Conservation (phyloP, 2,113 vertebrate genomes). For the Micronycteris hirsuta region DNA sequence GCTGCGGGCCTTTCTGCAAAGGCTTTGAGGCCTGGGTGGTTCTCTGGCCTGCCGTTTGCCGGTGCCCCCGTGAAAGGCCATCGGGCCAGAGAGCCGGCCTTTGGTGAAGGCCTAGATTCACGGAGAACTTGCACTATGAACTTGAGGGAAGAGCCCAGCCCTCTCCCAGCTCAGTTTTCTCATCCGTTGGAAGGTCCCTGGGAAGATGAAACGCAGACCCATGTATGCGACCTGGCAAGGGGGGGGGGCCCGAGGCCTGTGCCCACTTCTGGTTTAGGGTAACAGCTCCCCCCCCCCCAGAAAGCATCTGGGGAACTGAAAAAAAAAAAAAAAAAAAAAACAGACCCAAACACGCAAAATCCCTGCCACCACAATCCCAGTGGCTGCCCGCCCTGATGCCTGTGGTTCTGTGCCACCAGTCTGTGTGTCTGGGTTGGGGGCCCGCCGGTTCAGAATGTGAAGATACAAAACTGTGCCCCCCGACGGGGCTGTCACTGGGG, state of each 20-base stretch:
- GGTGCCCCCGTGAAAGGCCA: rapidly evolving
- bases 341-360: neutral
- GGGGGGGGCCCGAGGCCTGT: neutral
- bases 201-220: neutral
- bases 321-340: neutral
- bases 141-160: neutral
- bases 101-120: neutral
- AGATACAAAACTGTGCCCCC: neutral
- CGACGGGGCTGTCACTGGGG: neutral
- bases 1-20: neutral
- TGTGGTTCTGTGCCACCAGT: rapidly evolving
- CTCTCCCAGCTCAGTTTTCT: neutral
- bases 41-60: neutral
- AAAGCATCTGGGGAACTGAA: neutral
- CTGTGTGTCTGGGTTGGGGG: rapidly evolving
- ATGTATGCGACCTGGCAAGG: rapidly evolving
- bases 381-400: neutral
- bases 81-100: neutral
- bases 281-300: rapidly evolving
- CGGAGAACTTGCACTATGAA: neutral
- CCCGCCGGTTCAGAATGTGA: neutral
- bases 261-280: neutral
- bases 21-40: rapidly evolving
- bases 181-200: neutral
- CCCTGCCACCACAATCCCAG: neutral